Evolutionary conservation across 2,113 vertebrate genomes (phyloP).

Genomic region (Bubalus kerabau): DNA sequence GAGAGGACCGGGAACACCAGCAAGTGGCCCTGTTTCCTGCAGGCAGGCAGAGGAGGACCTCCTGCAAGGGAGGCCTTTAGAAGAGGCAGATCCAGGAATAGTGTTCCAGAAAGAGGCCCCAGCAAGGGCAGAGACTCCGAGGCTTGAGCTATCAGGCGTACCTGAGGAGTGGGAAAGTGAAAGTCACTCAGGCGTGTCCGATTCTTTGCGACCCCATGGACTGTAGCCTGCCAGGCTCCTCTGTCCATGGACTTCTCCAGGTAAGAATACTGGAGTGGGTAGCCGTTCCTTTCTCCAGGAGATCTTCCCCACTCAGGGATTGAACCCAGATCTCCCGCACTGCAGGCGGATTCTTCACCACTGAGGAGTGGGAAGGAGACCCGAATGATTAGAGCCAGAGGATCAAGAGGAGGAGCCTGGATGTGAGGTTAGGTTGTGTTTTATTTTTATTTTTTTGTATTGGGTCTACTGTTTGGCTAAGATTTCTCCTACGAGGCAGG

Average conservation of each 20-base stretch:
- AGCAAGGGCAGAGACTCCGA: not conserved
- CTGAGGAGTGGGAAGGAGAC: not conserved
- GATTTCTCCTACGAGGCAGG: not conserved
- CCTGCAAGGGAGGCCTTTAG: not conserved
- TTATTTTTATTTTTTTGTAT: not conserved
- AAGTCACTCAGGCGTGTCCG: not conserved
- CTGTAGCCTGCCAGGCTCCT: not conserved
- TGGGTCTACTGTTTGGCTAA: not conserved
- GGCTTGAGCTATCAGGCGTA: not conserved
- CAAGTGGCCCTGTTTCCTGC: not conserved
- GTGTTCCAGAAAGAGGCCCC: not conserved
- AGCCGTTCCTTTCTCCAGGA: not conserved
- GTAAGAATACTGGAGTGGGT: not conserved
- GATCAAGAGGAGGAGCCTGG: not conserved
- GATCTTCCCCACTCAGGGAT: not conserved
- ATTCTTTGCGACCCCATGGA: not conserved
- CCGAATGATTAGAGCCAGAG: not conserved
- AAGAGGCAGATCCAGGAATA: not conserved
- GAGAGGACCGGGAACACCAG: not conserved
- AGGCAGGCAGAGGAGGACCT: not conserved
- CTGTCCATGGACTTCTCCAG: not conserved
- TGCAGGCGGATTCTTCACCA: not conserved
- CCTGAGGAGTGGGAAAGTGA: too few relatives aligned
- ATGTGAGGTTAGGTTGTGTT: not conserved
- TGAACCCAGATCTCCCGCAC: not conserved